A percentile compares a stretch with the other conserved stretches of the same genome.
These are phyloP conservation scores for Columba livia DNA, from an alignment of 2,113 vertebrate species.

Conservation along the genomic window DNA sequence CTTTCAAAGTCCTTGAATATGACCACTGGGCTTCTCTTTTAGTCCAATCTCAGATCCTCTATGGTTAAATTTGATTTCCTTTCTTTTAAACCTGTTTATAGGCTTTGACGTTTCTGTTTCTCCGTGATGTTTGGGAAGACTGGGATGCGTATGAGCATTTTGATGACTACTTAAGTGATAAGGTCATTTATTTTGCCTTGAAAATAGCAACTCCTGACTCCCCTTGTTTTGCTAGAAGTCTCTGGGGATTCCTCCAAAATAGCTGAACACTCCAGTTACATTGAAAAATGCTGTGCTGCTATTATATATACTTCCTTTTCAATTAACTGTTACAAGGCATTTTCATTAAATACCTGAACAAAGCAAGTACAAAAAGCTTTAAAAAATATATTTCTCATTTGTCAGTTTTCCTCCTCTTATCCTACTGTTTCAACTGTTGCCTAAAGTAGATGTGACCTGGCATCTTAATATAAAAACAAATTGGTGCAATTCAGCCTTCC, in stretches of 20 bases:
- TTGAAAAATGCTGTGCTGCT: background rate
- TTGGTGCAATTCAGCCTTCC: background rate
- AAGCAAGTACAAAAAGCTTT: background rate
- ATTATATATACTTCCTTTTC: background rate
- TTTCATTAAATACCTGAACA: background rate
- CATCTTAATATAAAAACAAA: background rate
- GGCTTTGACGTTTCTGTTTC: slow-evolving; percentile 14
- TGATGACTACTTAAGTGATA: slow-evolving; percentile 9
- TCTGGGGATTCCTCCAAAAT: background rate
- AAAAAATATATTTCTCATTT: background rate
- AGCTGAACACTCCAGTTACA: background rate
- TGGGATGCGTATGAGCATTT: background rate
- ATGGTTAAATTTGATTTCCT: slow-evolving; percentile 23
- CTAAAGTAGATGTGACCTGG: background rate
- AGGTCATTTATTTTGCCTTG: slow-evolving; percentile 32
- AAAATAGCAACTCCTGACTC: background rate
- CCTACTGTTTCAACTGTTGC: background rate
- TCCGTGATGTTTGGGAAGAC: slow-evolving; percentile 9
- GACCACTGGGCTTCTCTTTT: background rate
- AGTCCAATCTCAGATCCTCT: background rate
- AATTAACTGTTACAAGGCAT: background rate
- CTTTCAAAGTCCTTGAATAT: background rate
- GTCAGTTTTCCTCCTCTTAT: background rate
- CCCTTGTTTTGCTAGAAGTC: background rate
- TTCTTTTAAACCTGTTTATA: slow-evolving; percentile 35